Evolutionary conservation across 2,113 vertebrate genomes (phyloP).

Genomic region (Coreoperca whiteheadi): DNA sequence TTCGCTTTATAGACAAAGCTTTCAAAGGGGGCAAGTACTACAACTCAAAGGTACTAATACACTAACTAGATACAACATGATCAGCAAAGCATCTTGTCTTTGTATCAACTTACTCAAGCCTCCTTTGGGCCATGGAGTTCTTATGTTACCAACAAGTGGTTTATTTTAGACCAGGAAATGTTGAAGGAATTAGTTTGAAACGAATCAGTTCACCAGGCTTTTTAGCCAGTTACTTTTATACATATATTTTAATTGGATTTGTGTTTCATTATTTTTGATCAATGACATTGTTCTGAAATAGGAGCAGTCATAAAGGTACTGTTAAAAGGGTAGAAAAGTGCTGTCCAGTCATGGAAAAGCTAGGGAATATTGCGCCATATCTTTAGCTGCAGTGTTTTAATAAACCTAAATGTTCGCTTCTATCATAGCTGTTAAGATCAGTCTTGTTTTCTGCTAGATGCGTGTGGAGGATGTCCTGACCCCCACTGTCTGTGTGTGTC

Average conservation of each 20-base stretch:
- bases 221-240: not conserved
- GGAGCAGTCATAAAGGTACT: not conserved
- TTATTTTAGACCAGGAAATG: not conserved
- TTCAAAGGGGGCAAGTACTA: conserved; percentile 92
- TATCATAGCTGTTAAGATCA: not conserved
- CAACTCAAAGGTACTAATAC: conserved; percentile 88
- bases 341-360: not conserved
- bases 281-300: not conserved
- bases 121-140: not conserved
- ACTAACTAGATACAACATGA: not conserved
- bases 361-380: not conserved
- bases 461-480: conserved; percentile 90
- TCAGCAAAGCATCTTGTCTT: not conserved
- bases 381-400: not conserved
- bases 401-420: not conserved
- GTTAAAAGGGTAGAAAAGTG: not conserved
- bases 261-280: not conserved
- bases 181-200: not conserved
- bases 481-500: conserved; percentile 87
- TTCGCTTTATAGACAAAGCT: conserved; percentile 90
- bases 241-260: not conserved
- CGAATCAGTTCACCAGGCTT: not conserved
- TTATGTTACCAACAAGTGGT: not conserved
- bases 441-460: conserved; percentile 81
- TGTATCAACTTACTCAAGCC: not conserved